These are phyloP conservation scores for Drosophila helvetica DNA, from an alignment of 2,888 invertebrate species.

Conservation along the genomic window DNA sequence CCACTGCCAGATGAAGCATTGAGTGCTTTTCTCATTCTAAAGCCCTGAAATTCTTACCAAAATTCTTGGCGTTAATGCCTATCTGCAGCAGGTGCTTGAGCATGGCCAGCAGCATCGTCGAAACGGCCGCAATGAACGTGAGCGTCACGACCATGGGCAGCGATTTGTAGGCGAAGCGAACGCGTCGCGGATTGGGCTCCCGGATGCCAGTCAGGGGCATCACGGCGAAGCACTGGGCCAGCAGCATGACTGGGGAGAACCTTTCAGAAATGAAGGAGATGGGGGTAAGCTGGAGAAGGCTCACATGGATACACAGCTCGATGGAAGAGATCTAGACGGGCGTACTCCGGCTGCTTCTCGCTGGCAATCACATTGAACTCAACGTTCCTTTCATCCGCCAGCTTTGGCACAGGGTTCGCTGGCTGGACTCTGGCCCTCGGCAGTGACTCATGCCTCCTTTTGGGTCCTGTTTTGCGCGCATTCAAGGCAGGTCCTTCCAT, in stretches of 20 bases:
- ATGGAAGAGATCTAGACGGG: conserved; percentile 83
- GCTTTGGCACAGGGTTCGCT: conserved; percentile 20
- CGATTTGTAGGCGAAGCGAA: conserved; percentile 76
- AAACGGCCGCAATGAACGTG: conserved; percentile 61
- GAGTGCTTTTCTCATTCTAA: background rate
- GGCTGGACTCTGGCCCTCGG: background rate
- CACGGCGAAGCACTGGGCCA: conserved; percentile 85
- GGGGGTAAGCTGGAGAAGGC: conserved; percentile 13
- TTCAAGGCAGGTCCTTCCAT: conserved; percentile 61
- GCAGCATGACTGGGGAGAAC: conserved; percentile 81
- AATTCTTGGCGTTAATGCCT: conserved; percentile 82
- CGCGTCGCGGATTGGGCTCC: conserved; percentile 79
- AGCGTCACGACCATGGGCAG: conserved; percentile 63
- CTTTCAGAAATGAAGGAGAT: background rate
- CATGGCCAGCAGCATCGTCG: conserved; percentile 55
- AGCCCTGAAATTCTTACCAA: conserved; percentile 69
- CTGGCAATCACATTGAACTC: conserved; percentile 37
- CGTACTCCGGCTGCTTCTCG: conserved; percentile 45
- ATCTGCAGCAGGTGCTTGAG: conserved; percentile 60
- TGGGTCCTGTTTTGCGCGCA: conserved; percentile 42
- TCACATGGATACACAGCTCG: conserved; percentile 84
- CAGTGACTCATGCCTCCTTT: conserved; percentile 4
- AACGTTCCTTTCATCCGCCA: conserved; percentile 15
- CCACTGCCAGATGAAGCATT: conserved; percentile 59
- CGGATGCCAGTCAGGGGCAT: conserved; percentile 85